Percentiles rank a stretch among this genome's conserved stretches.
These are phyloP conservation scores for Listronotus oregonensis DNA, from an alignment of 1,140 invertebrate genomes.

Conservation along the genomic window DNA sequence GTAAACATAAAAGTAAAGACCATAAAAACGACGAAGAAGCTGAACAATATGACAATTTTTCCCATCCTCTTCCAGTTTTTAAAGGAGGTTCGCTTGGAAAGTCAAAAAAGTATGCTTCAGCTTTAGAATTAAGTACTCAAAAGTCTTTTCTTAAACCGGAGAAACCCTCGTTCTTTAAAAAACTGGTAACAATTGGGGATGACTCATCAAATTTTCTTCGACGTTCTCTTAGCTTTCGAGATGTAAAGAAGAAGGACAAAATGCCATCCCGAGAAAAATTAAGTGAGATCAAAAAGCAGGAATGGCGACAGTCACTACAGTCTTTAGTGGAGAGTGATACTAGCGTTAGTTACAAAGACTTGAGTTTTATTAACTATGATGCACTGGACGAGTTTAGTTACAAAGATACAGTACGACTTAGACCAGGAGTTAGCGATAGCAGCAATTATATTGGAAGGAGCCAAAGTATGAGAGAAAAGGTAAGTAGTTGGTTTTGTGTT, in stretches of 20 bases:
- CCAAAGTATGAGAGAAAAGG: conserved; percentile 50
- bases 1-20: conserved; percentile 33
- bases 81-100: conserved; percentile 29
- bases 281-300: conserved; percentile 44
- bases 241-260: conserved; percentile 44
- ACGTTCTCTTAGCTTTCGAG: conserved; percentile 50
- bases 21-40: conserved; percentile 37
- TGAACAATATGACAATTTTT: conserved; percentile 41
- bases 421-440: conserved; percentile 13
- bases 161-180: conserved; percentile 47
- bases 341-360: conserved; percentile 53
- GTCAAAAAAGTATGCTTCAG: conserved; percentile 46
- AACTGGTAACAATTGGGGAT: conserved; percentile 42
- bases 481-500: conserved; percentile 35
- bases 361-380: conserved; percentile 55
- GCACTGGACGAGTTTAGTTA: conserved; percentile 47
- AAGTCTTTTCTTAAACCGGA: conserved; percentile 13
- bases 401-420: conserved; percentile 29
- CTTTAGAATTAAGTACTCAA: conserved; percentile 43
- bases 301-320: conserved; percentile 52
- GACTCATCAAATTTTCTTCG: conserved; percentile 46
- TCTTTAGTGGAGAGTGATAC: conserved; percentile 52
- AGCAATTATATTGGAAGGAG: conserved; percentile 42
- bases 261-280: conserved; percentile 41
- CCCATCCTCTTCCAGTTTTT: conserved; percentile 35